These are phyloP conservation scores for Cavia porcellus DNA, from an alignment of 2,113 vertebrate species.

Conservation along the genomic window DNA sequence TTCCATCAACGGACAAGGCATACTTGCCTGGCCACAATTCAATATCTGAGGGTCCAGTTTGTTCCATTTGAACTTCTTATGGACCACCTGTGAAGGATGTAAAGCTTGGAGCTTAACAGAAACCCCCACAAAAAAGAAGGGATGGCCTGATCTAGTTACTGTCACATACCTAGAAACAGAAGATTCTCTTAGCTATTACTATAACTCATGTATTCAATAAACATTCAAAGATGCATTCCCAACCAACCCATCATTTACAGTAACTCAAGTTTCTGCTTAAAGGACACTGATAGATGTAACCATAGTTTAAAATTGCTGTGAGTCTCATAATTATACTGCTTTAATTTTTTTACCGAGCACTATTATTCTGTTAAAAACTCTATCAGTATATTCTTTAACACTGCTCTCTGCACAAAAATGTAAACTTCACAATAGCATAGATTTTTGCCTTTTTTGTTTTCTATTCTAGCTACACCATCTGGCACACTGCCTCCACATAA, in stretches of 20 bases:
- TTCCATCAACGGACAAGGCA: neutral
- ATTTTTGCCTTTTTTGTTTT: neutral
- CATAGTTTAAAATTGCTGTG: neutral
- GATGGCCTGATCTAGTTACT: neutral
- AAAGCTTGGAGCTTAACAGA: neutral
- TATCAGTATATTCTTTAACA: conserved; percentile 45
- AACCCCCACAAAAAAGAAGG: neutral
- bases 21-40: neutral
- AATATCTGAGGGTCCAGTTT: neutral
- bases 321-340: neutral
- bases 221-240: conserved; percentile 3
- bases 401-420: neutral
- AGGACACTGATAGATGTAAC: neutral
- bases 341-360: conserved; percentile 29
- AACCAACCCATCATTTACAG: neutral
- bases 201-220: conserved; percentile 37
- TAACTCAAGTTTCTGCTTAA: conserved; percentile 45
- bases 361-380: conserved; percentile 33
- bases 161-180: conserved; percentile 20
- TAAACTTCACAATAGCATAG: neutral
- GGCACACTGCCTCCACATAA: neutral
- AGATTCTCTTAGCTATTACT: conserved; percentile 12
- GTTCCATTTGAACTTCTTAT: neutral
- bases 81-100: neutral
- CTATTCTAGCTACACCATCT: neutral